A percentile compares a stretch with the other conserved stretches of the same genome.
phyloP scores from a whole-genome alignment of 2,888 invertebrate species.

The Sinodicranocentrus sp. region DNA sequence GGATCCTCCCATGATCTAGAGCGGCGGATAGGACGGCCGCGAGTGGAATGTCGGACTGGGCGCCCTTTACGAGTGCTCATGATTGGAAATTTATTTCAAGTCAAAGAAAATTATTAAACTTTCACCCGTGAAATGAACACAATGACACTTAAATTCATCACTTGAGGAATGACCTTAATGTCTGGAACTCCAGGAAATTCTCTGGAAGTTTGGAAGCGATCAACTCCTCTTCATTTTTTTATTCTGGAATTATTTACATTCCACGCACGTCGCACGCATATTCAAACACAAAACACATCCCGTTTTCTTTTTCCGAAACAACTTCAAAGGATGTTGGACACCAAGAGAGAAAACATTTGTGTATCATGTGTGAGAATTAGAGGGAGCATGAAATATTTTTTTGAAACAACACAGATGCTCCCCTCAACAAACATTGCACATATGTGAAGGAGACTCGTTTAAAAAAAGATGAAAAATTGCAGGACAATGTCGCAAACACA shows the following conservation, averaged over 20 bases:
- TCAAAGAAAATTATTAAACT: too few relatives aligned
- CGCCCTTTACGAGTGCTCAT: constrained; percentile 73
- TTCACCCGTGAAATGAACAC: too few relatives aligned
- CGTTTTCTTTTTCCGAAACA: too few relatives aligned
- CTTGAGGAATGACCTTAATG: too few relatives aligned
- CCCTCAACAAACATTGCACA: background rate
- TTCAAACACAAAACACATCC: too few relatives aligned
- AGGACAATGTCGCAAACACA: constrained; percentile 28
- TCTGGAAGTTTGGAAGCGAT: too few relatives aligned
- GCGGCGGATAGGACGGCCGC: constrained; percentile 58
- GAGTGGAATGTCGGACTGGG: constrained; percentile 68
- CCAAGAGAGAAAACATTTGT: background rate
- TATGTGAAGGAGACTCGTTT: background rate
- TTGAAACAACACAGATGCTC: background rate
- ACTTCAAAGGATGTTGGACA: background rate
- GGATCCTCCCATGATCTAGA: constrained; percentile 73
- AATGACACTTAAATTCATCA: too few relatives aligned
- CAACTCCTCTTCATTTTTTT: too few relatives aligned
- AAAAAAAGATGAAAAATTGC: constrained; percentile 33
- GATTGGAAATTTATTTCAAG: too few relatives aligned
- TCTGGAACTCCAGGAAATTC: too few relatives aligned
- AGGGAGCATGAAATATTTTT: background rate
- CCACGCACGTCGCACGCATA: too few relatives aligned
- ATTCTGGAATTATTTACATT: too few relatives aligned
- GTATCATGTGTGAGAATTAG: background rate